These are phyloP conservation scores for Tachypleus tridentatus DNA, from an alignment of 1,140 invertebrate species.

Conservation along the genomic window DNA sequence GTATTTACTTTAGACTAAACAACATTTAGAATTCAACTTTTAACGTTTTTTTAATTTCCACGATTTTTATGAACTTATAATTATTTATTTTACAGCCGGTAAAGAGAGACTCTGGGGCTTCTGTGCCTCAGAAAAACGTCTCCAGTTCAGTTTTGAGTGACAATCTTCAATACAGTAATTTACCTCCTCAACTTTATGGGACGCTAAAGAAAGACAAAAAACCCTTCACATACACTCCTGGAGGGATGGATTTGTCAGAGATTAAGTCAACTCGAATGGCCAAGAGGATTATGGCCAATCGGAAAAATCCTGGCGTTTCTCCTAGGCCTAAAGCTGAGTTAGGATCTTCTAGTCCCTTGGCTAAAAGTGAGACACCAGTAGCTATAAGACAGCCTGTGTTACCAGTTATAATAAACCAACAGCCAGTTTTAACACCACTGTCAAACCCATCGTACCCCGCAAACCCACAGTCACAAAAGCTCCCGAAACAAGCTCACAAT, in stretches of 20 bases:
- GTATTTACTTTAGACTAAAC: too few species aligned
- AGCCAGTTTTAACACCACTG: background rate
- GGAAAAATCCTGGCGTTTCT: background rate
- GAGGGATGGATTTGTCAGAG: conserved; percentile 77
- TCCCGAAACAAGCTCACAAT: conserved; percentile 14
- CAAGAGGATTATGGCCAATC: conserved; percentile 34
- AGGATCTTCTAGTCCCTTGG: background rate
- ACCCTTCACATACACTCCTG: conserved; percentile 87
- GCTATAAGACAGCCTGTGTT: too few species aligned
- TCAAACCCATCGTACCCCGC: background rate
- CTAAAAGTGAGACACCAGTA: background rate
- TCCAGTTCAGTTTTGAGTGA: conserved; percentile 1
- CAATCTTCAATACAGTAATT: conserved; percentile 30
- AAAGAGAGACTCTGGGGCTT: too few species aligned
- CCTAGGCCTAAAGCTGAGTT: background rate
- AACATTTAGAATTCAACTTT: too few species aligned
- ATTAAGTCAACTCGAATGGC: conserved; percentile 81
- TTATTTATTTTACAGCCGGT: too few species aligned
- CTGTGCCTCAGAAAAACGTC: too few species aligned
- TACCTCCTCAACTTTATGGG: conserved; percentile 77
- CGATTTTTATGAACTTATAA: too few species aligned
- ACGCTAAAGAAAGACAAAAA: conserved; percentile 91
- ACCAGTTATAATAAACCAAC: too few species aligned
- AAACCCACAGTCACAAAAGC: background rate
- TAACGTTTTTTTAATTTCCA: too few species aligned